Percentiles rank a stretch among this genome's conserved stretches.
phyloP scores from a whole-genome alignment of 2,888 invertebrate species.

The Campoplex nolae region DNA sequence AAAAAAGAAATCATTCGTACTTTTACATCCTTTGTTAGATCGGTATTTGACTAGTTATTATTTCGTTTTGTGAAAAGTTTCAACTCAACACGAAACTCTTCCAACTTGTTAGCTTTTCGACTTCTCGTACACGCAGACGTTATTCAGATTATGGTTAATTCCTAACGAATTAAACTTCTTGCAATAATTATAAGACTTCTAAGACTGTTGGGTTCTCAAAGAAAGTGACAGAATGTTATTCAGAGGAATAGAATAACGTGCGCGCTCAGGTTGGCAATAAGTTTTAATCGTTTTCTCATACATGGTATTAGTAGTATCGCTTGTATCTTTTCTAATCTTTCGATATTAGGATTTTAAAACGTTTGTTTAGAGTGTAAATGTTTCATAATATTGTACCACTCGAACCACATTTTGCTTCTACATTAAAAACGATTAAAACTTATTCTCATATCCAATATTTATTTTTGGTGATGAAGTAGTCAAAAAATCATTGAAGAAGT shows the following conservation, averaged over 20 bases:
- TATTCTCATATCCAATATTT: no score
- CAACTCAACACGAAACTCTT: not conserved
- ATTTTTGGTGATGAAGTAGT: no score
- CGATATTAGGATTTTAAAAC: no score
- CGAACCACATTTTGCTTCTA: no score
- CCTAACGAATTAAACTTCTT: not conserved
- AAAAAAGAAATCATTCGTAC: not conserved
- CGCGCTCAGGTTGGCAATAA: no score
- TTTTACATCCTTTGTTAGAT: not conserved
- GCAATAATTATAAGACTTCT: not conserved
- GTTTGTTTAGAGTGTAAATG: no score
- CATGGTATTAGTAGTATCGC: no score
- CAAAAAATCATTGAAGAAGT: not conserved
- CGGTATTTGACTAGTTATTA: not conserved
- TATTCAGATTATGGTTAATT: not conserved
- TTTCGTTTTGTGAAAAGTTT: not conserved
- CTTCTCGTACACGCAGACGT: not conserved
- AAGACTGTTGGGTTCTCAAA: not conserved
- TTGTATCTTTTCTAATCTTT: no score
- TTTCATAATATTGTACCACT: no score
- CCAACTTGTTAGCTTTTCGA: not conserved
- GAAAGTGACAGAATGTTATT: not conserved
- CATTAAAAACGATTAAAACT: no score
- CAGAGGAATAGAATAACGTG: not conserved
- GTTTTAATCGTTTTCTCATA: no score